Evolutionary conservation across 2,797 vertebrate species (phyloP).

Genomic region (Pseudochirops corinnae): DNA sequence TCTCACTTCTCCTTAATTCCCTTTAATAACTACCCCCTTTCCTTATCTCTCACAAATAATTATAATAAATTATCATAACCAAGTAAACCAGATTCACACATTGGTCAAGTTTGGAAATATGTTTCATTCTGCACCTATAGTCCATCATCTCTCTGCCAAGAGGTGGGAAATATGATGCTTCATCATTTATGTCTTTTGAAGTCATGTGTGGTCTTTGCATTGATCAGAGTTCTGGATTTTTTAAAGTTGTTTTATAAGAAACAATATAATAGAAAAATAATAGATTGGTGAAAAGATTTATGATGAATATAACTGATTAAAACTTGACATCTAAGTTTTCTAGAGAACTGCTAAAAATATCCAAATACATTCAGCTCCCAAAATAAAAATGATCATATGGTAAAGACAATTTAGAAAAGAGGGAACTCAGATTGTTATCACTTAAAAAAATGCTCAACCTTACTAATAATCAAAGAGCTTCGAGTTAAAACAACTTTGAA

Average conservation of each 20-base stretch:
- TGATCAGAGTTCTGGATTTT: neutral
- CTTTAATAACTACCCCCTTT: neutral
- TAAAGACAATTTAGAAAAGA: neutral
- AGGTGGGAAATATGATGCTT: neutral
- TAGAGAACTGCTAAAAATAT: neutral
- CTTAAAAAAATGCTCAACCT: neutral
- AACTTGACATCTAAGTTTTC: neutral
- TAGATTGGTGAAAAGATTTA: neutral
- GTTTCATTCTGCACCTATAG: neutral
- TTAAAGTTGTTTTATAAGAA: neutral
- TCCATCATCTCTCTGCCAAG: neutral
- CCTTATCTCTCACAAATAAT: neutral
- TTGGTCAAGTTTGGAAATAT: neutral
- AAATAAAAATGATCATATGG: neutral
- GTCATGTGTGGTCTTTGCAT: neutral
- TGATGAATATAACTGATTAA: neutral
- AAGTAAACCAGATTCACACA: neutral
- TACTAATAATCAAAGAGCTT: neutral
- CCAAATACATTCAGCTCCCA: neutral
- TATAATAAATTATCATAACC: neutral
- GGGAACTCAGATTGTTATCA: neutral
- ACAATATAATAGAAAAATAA: neutral
- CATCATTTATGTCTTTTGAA: neutral
- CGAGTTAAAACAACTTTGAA: neutral
- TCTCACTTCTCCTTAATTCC: neutral